Percentiles rank a stretch among this genome's conserved stretches.
Conservation (phyloP, 2,113 vertebrate genomes). For the Leptobrachium leishanense region DNA sequence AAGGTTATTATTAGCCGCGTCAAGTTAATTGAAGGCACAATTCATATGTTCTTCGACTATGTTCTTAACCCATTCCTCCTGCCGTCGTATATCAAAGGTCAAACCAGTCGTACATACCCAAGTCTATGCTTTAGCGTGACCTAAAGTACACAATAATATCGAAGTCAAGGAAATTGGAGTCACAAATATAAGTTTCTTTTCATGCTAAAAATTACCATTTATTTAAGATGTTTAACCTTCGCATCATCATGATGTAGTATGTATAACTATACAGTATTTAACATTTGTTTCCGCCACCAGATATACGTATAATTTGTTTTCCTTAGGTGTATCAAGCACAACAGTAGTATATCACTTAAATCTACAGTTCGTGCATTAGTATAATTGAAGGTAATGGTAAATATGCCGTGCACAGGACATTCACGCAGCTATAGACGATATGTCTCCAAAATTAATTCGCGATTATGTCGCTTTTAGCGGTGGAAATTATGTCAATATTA, state of each 20-base stretch:
- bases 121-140: no score
- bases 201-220: no score
- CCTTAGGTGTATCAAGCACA: fast-evolving
- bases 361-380: not conserved
- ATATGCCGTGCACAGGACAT: slow-evolving; percentile 11
- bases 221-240: no score
- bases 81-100: no score
- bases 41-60: slow-evolving; percentile 2
- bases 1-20: slow-evolving; percentile 24
- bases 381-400: not conserved
- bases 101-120: no score
- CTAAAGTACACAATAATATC: no score
- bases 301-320: not conserved
- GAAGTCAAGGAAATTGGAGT: no score
- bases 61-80: no score
- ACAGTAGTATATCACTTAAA: not conserved
- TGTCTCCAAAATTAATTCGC: slow-evolving; percentile 1
- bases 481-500: slow-evolving; percentile 14
- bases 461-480: not conserved
- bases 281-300: no score
- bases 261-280: no score
- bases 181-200: no score
- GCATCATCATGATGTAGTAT: no score
- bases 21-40: slow-evolving; percentile 28
- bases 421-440: not conserved